Evolutionary conservation across 2,797 vertebrate genomes (phyloP).

Genomic region (Eospalax fontanierii): DNA sequence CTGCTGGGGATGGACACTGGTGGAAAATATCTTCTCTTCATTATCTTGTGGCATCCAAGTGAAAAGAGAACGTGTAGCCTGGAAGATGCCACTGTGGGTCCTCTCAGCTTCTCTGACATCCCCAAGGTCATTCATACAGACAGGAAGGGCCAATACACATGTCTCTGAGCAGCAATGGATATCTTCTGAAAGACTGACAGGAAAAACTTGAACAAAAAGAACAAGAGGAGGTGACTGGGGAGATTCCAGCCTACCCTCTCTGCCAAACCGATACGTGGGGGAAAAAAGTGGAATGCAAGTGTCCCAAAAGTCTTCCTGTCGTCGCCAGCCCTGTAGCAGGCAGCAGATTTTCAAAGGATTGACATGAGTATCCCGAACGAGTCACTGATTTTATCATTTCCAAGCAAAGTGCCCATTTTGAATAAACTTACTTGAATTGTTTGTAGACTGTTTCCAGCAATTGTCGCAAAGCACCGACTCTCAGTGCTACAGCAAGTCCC

Average conservation of each 20-base stretch:
- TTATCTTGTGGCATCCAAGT: not conserved
- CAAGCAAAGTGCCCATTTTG: slow-evolving; percentile 66
- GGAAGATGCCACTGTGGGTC: not conserved
- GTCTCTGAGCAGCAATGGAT: slow-evolving; percentile 81
- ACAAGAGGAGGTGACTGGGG: slow-evolving; percentile 82
- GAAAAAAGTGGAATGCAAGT: slow-evolving; percentile 66
- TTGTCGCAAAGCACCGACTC: slow-evolving; percentile 33
- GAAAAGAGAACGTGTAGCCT: not conserved
- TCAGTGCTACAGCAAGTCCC: slow-evolving; percentile 7
- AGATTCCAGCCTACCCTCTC: not conserved
- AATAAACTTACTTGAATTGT: slow-evolving; percentile 70
- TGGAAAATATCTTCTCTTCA: too few relatives aligned
- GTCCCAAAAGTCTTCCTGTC: slow-evolving; percentile 60
- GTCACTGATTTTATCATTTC: slow-evolving; percentile 70
- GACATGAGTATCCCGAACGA: slow-evolving; percentile 54
- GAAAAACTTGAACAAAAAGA: slow-evolving; percentile 82
- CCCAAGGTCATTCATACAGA: not conserved
- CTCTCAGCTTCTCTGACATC: not conserved
- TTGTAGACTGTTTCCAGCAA: slow-evolving; percentile 76
- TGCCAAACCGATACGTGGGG: slow-evolving; percentile 76
- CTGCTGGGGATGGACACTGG: not conserved
- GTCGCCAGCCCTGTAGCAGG: slow-evolving; percentile 58
- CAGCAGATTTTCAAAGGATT: slow-evolving; percentile 60
- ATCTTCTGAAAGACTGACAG: slow-evolving; percentile 83
- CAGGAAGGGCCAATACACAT: not conserved